Percentiles rank a stretch among this genome's conserved stretches.
Conservation (phyloP, 2,888 invertebrate species). For the Hirtodrosophila cameraria region DNA sequence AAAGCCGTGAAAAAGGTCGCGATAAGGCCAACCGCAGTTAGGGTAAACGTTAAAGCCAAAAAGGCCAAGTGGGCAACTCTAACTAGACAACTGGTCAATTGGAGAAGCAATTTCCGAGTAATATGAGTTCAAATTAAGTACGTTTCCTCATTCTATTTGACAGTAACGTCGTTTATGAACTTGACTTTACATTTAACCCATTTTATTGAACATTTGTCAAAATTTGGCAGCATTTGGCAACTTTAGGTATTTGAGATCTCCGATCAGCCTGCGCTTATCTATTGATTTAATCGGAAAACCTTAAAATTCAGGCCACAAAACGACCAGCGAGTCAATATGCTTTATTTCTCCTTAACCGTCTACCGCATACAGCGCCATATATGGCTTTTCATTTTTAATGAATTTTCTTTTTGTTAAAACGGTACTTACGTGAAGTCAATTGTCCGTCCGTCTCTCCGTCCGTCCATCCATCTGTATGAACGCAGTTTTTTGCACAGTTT, state of each 20-base stretch:
- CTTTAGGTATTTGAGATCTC: too few relatives aligned
- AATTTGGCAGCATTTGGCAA: slow-evolving; percentile 24
- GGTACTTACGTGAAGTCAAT: too few relatives aligned
- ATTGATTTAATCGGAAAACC: slow-evolving; percentile 14
- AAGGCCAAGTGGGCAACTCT: slow-evolving; percentile 1
- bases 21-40: slow-evolving; percentile 29
- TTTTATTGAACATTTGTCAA: slow-evolving; percentile 27
- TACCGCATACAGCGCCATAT: too few relatives aligned
- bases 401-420: too few relatives aligned
- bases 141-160: slow-evolving; percentile 10
- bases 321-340: slow-evolving; percentile 74
- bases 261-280: slow-evolving; percentile 18
- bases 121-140: too few relatives aligned
- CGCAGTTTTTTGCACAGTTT: too few relatives aligned
- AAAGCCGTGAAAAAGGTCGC: slow-evolving; percentile 38
- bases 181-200: slow-evolving; percentile 33
- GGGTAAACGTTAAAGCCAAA: too few relatives aligned
- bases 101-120: neutral
- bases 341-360: slow-evolving; percentile 17
- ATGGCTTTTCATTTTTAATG: too few relatives aligned
- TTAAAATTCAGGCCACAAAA: slow-evolving; percentile 65
- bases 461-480: too few relatives aligned
- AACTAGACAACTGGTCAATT: slow-evolving; percentile 6
- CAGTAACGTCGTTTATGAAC: slow-evolving; percentile 25
- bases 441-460: too few relatives aligned